Base-by-base conservation (phyloP, 2,888 invertebrate species). In the Monochamus alternatus region DNA sequence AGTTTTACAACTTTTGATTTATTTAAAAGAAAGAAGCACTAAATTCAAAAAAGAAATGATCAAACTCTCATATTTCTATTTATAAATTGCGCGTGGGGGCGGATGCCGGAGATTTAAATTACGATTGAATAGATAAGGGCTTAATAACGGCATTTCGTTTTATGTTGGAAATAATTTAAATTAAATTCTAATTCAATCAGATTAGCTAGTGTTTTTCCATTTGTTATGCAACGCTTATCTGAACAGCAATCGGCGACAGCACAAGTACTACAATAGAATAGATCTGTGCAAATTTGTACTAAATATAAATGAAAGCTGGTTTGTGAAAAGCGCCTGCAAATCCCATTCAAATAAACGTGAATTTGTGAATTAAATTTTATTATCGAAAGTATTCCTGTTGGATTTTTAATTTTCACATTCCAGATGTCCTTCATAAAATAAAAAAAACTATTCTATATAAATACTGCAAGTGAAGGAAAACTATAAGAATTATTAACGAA, bases 81-180 rank as follows among this genome's bases (percentile, higher is more conserved):
- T 55, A n/a, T 55, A 55, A 2, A 14, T 22, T 22, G 7, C 55
- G 8, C 55, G 0, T 14, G 1, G 14, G 7, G 7, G 12, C 14
- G 3, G 3, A 55, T 7, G 55, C n/a, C 7, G n/a, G 5, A 47
- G 55, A 55, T 55, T 55, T 14, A 55, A 55, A 55, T 55, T 55
- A 55, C 55, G n/a, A 14, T 22, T 14, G 55, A 55, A 55, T 22
- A 55, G 55, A 55, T 55, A 55, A n/a, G 55, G n/a, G 3, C 55
- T 22, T n/a, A 55, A 55, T 55, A 55, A n/a, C 10, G 55, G 55
- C n/a, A 55, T 55, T 55, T 12, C 55, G n/a, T 55, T 55, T 14
- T n/a, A 55, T 7, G 55, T 14, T 55, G 55, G 55, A 55, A 55
- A 55, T 55, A 55, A 55, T 55, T 55, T 55, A 55, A 55, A 55